A percentile compares a stretch with the other conserved stretches of the same genome.
Evolutionary conservation across 2,888 invertebrate genomes (phyloP).

Genomic region (Vannuccia rotundouncinata): DNA sequence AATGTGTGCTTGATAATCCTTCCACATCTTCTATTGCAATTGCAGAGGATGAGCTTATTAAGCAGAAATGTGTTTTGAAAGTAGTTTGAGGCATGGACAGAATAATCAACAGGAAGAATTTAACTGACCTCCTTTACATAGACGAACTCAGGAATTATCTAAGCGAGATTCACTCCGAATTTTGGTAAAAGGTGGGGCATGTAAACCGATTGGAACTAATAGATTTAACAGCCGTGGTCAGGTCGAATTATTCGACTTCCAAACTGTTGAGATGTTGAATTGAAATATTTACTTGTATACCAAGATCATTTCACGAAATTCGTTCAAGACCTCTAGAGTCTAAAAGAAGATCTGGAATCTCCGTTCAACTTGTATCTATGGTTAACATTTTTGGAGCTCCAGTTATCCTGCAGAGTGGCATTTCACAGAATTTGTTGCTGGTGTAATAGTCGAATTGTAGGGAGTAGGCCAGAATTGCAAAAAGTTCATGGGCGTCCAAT

Average conservation of each 20-base stretch:
- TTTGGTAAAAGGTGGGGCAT: slow-evolving; percentile 8
- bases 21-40: too few relatives aligned
- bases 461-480: neutral
- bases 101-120: slow-evolving; percentile 9
- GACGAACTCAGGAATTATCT: neutral
- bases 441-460: neutral
- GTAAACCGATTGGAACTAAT: slow-evolving; percentile 22
- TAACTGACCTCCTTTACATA: neutral
- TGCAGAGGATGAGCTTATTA: slow-evolving; percentile 26
- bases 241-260: slow-evolving; percentile 43
- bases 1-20: too few relatives aligned
- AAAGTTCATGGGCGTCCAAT: neutral
- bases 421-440: slow-evolving; percentile 18
- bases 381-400: slow-evolving; percentile 37
- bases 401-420: slow-evolving; percentile 24
- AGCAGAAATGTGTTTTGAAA: slow-evolving; percentile 18
- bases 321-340: slow-evolving; percentile 42
- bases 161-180: neutral
- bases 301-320: slow-evolving; percentile 44
- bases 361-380: slow-evolving; percentile 37
- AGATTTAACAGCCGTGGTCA: slow-evolving; percentile 39
- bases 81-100: slow-evolving; percentile 7
- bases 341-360: slow-evolving; percentile 40
- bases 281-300: slow-evolving; percentile 43
- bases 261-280: slow-evolving; percentile 42